Percentiles rank a stretch among this genome's conserved stretches.
Conservation (phyloP, 2,888 invertebrate species). For the Oxycera nigricornis region DNA sequence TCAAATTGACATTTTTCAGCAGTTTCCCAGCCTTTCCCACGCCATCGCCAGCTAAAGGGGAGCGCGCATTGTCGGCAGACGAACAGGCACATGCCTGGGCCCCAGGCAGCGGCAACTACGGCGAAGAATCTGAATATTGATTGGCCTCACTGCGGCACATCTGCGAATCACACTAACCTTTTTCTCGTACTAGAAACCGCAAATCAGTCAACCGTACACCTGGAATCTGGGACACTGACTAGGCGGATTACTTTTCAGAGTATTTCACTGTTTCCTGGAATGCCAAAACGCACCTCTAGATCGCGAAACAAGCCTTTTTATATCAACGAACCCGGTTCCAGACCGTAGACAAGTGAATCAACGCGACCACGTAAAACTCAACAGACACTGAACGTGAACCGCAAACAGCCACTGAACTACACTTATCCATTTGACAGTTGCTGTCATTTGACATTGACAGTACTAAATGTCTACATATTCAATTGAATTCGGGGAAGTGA, state of each 20-base stretch:
- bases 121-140: slow-evolving; percentile 25
- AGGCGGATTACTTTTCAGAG: too few species aligned
- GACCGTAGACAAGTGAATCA: slow-evolving; percentile 7
- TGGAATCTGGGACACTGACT: too few species aligned
- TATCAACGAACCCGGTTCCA: not conserved
- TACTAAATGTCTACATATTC: too few species aligned
- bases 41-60: not conserved
- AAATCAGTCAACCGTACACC: too few species aligned
- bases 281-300: not conserved
- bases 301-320: slow-evolving; percentile 13
- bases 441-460: too few species aligned
- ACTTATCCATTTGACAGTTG: not conserved
- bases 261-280: too few species aligned
- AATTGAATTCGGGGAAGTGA: too few species aligned
- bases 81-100: not conserved
- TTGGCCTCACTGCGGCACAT: slow-evolving; percentile 11
- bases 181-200: not conserved
- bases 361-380: slow-evolving; percentile 17
- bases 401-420: slow-evolving; percentile 28
- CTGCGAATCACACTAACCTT: slow-evolving; percentile 33
- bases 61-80: not conserved
- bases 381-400: too few species aligned
- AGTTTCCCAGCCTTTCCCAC: not conserved
- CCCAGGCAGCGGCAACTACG: not conserved
- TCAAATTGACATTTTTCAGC: slow-evolving; percentile 44